A percentile compares a stretch with the other conserved stretches of the same genome.
Conservation (phyloP, 2,888 invertebrate species). For the Villa cingulata region DNA sequence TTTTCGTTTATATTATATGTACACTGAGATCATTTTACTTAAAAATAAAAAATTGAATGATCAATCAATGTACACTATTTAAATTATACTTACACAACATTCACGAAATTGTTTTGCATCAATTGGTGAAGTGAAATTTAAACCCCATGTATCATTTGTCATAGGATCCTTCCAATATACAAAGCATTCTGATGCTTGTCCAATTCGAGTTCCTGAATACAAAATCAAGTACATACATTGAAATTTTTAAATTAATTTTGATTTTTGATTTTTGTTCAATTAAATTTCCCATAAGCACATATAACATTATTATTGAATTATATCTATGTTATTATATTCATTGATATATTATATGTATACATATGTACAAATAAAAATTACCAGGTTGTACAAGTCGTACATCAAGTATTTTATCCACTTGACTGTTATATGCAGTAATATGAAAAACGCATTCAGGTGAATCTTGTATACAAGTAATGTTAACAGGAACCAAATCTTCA, state of each 20-base stretch:
- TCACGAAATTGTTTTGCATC: constrained; percentile 95
- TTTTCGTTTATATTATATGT: constrained; percentile 1
- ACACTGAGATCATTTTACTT: background rate
- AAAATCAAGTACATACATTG: too few species aligned
- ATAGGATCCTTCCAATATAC: constrained; percentile 97
- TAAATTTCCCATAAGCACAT: too few species aligned
- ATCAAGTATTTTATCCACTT: constrained; percentile 96
- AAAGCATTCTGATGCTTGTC: constrained; percentile 96
- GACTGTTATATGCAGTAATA: constrained; percentile 97
- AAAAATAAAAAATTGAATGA: background rate
- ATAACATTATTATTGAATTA: too few species aligned
- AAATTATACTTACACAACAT: constrained; percentile 76
- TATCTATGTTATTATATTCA: too few species aligned
- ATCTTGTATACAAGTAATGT: constrained; percentile 95
- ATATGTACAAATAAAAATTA: constrained; percentile 38
- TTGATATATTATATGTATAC: background rate
- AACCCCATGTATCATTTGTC: constrained; percentile 95
- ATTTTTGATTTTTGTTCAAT: too few species aligned
- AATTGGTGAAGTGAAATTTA: constrained; percentile 93
- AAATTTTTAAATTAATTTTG: constrained; percentile 1
- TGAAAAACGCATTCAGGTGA: constrained; percentile 95
- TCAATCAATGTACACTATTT: background rate
- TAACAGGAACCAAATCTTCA: constrained; percentile 95
- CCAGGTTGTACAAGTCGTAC: constrained; percentile 94
- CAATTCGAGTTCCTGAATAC: constrained; percentile 78